Conservation (phyloP, 2,797 vertebrate genomes). For the Scleropages formosus region DNA sequence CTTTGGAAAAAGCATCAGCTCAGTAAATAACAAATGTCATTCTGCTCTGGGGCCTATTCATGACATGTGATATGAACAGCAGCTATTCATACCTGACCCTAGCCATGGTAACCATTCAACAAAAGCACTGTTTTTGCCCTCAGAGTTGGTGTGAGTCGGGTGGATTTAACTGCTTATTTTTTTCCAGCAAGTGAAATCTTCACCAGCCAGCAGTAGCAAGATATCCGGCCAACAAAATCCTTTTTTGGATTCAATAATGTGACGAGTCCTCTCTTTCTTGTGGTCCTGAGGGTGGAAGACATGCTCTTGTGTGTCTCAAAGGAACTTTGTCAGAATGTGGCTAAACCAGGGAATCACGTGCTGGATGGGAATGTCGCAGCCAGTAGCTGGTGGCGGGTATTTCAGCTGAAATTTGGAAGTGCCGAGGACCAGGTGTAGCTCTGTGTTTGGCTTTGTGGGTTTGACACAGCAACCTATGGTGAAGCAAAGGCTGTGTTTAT, state of each 20-base stretch:
- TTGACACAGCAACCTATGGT: not conserved
- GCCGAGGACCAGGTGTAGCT: not conserved
- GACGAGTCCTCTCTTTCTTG: not conserved
- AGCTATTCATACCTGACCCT: too few relatives aligned
- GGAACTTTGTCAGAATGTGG: not conserved
- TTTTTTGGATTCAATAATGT: not conserved
- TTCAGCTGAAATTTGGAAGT: not conserved
- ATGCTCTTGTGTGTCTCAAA: not conserved
- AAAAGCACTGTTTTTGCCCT: too few relatives aligned
- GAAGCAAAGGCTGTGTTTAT: not conserved
- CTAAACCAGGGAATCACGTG: not conserved
- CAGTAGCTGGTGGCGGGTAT: not conserved
- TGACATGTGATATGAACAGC: too few relatives aligned
- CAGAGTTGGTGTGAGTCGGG: too few relatives aligned
- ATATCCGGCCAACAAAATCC: not conserved
- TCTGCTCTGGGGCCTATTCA: too few relatives aligned
- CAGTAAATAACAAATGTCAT: too few relatives aligned
- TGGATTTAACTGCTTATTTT: not conserved
- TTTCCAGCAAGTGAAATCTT: slow-evolving; percentile 17
- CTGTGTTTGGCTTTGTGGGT: not conserved
- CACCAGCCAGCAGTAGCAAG: not conserved
- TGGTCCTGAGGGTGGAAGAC: not conserved
- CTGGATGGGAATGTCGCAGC: not conserved
- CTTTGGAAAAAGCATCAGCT: too few relatives aligned
- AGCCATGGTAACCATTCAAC: too few relatives aligned